Evolutionary conservation across 2,797 vertebrate species (phyloP).

Genomic region (Phoeniculus purpureus): DNA sequence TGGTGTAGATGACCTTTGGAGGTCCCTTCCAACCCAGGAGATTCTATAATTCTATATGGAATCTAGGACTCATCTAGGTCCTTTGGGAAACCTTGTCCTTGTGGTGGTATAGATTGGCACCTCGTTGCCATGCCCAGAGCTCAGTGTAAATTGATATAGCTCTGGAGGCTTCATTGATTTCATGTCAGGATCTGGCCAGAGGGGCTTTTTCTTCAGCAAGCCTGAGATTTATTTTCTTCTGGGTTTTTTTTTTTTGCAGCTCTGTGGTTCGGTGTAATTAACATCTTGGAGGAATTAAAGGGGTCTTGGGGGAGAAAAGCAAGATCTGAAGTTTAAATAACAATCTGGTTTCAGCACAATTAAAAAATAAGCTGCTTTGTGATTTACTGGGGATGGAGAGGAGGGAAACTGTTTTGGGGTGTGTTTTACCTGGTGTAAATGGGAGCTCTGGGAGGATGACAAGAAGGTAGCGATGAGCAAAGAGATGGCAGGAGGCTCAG

Average conservation of each 20-base stretch:
- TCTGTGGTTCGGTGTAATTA: constrained; percentile 31
- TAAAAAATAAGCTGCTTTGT: constrained; percentile 50
- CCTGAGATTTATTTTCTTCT: neutral
- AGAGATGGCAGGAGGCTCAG: neutral
- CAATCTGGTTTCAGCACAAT: constrained; percentile 25
- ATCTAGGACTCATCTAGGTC: neutral
- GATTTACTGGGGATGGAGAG: neutral
- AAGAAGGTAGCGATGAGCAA: neutral
- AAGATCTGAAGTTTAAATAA: constrained; percentile 62
- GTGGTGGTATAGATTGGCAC: fast-evolving
- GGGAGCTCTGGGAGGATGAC: neutral
- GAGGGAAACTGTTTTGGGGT: neutral
- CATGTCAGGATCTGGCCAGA: fast-evolving
- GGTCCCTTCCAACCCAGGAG: too few relatives aligned
- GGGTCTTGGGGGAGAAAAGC: constrained; percentile 53
- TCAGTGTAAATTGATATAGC: neutral
- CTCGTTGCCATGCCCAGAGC: neutral
- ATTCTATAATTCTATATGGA: neutral
- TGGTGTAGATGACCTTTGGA: too few relatives aligned
- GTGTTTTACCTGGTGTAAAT: neutral
- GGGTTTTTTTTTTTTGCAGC: neutral
- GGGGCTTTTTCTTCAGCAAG: constrained; percentile 18
- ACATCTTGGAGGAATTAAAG: constrained; percentile 56
- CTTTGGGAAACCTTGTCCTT: neutral
- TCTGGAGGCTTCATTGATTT: neutral